phyloP scores from a whole-genome alignment of 2,797 vertebrate species.

The Leuciscus waleckii region DNA sequence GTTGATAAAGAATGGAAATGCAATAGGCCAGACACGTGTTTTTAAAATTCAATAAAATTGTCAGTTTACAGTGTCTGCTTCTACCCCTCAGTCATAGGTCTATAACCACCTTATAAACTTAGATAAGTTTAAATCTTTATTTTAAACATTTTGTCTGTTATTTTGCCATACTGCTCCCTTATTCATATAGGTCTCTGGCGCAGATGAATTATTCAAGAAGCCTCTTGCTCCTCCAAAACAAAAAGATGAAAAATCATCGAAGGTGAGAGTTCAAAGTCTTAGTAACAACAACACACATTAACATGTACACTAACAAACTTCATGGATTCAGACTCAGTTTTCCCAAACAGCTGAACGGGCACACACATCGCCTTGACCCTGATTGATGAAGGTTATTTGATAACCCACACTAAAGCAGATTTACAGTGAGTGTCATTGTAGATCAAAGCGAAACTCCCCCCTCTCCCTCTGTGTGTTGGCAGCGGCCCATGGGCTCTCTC shows the following conservation, averaged over 20 bases:
- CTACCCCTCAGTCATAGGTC: not conserved
- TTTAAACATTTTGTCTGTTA: not conserved
- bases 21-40: too few species aligned
- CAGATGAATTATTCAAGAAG: slow-evolving; percentile 95
- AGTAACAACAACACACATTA: not conserved
- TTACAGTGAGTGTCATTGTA: slow-evolving; percentile 34
- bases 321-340: slow-evolving; percentile 15
- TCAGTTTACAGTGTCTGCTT: not conserved
- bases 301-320: not conserved
- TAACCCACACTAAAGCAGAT: slow-evolving; percentile 40
- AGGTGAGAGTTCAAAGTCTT: slow-evolving; percentile 73
- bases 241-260: slow-evolving; percentile 89
- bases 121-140: not conserved
- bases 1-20: not conserved
- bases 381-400: slow-evolving; percentile 44
- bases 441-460: slow-evolving; percentile 10
- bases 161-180: slow-evolving; percentile 6
- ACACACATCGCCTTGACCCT: slow-evolving; percentile 30
- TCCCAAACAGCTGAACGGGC: slow-evolving; percentile 3
- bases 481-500: slow-evolving; percentile 93
- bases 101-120: not conserved
- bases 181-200: slow-evolving; percentile 70
- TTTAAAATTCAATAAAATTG: not conserved
- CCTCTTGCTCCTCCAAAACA: slow-evolving; percentile 86
- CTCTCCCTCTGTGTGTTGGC: slow-evolving; percentile 42